A percentile compares a stretch with the other conserved stretches of the same genome.
phyloP scores from a whole-genome alignment of 2,888 invertebrate species.

The Drosophila siamana region DNA sequence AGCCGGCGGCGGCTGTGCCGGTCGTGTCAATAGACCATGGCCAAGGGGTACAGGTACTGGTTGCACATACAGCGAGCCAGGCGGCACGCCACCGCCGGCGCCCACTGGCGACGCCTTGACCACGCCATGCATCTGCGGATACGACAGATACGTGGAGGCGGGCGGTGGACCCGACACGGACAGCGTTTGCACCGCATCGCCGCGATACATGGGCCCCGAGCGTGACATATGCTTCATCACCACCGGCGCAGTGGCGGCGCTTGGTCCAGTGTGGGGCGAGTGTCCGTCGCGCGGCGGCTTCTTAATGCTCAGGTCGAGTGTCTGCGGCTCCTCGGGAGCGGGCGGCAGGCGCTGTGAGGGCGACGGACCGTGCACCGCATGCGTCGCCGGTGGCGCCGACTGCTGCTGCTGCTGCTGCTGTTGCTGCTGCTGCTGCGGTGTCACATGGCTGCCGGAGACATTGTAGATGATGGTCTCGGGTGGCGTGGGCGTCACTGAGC shows the following conservation, averaged over 20 bases:
- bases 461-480: constrained; percentile 83
- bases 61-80: constrained; percentile 85
- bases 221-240: constrained; percentile 80
- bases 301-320: constrained; percentile 92
- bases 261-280: constrained; percentile 64
- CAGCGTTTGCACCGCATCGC: constrained; percentile 60
- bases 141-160: constrained; percentile 84
- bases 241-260: too few species aligned
- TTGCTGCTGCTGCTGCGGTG: constrained; percentile 74
- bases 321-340: constrained; percentile 87
- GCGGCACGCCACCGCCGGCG: constrained; percentile 27
- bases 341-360: constrained; percentile 86
- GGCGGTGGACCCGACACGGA: constrained; percentile 66
- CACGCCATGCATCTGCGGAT: constrained; percentile 83
- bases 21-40: constrained; percentile 73
- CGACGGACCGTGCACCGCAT: constrained; percentile 81
- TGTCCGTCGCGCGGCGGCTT: constrained; percentile 87
- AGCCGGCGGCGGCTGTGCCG: constrained; percentile 76
- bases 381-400: constrained; percentile 39
- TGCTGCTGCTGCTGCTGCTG: constrained; percentile 72
- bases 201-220: constrained; percentile 77
- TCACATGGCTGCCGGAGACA: constrained; percentile 59
- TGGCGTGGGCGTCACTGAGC: constrained; percentile 59
- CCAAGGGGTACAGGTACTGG: constrained; percentile 85
- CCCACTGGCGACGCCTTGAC: constrained; percentile 64